Percentiles rank a stretch among this genome's conserved stretches.
These are phyloP conservation scores for Paedocypris micromegethes DNA, from an alignment of 2,797 vertebrate genomes.

Conservation along the genomic window DNA sequence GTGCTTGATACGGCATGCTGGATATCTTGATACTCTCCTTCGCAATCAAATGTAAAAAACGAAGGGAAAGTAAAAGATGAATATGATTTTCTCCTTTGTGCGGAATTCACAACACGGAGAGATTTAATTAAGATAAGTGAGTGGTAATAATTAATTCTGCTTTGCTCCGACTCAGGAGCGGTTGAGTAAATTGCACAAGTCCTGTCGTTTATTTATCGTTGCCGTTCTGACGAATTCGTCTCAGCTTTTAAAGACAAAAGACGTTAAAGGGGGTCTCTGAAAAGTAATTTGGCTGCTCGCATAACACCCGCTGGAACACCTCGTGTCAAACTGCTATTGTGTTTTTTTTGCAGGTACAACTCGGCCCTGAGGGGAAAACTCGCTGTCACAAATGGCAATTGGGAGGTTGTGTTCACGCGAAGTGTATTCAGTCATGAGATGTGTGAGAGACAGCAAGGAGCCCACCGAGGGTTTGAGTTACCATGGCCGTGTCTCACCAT, in stretches of 20 bases:
- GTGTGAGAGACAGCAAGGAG: slow-evolving; percentile 49
- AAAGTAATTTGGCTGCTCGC: slow-evolving; percentile 37
- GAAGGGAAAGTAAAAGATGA: slow-evolving; percentile 52
- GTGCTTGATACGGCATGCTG: slow-evolving; percentile 55
- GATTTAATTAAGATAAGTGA: slow-evolving; percentile 80
- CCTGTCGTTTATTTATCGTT: slow-evolving; percentile 34
- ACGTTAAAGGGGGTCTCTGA: slow-evolving; percentile 49
- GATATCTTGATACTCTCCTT: slow-evolving; percentile 61
- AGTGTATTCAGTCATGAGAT: slow-evolving; percentile 51
- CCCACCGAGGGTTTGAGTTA: slow-evolving; percentile 42
- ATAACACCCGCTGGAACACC: slow-evolving; percentile 37
- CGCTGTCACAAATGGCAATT: slow-evolving; percentile 58
- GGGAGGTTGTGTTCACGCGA: slow-evolving; percentile 52
- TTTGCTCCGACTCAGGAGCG: slow-evolving; percentile 58
- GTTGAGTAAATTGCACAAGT: slow-evolving; percentile 64
- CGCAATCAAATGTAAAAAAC: slow-evolving; percentile 26
- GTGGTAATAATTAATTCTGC: slow-evolving; percentile 72
- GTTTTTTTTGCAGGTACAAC: slow-evolving; percentile 53
- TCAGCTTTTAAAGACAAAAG: slow-evolving; percentile 33
- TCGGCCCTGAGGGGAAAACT: slow-evolving; percentile 52
- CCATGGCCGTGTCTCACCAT: slow-evolving; percentile 44
- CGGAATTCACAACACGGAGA: slow-evolving; percentile 72
- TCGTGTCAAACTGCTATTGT: slow-evolving; percentile 59
- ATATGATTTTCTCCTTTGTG: slow-evolving; percentile 68
- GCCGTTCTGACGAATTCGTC: slow-evolving; percentile 1